These are phyloP conservation scores for Corythucha ciliata DNA, from an alignment of 2,888 invertebrate species.

Conservation along the genomic window DNA sequence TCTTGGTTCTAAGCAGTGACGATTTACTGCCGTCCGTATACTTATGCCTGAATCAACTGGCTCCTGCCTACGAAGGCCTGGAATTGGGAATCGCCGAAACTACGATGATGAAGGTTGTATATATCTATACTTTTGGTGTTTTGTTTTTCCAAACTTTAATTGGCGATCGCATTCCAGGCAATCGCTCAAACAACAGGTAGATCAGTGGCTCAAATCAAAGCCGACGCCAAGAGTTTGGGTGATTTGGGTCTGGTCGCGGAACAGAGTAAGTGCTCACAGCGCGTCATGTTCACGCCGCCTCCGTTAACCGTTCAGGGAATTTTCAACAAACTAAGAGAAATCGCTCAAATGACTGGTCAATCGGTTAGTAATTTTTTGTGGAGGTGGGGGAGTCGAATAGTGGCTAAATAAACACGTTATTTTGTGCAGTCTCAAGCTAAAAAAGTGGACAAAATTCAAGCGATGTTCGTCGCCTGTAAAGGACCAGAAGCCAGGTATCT, in stretches of 20 bases:
- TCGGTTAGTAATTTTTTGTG: conserved; percentile 46
- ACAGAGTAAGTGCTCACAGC: conserved; percentile 70
- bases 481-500: conserved; percentile 80
- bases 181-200: conserved; percentile 84
- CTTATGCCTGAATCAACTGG: conserved; percentile 89
- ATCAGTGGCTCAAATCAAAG: conserved; percentile 67
- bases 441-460: conserved; percentile 85
- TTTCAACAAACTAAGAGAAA: conserved; percentile 72
- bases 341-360: conserved; percentile 75
- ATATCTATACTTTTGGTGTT: neutral
- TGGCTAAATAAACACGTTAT: too few relatives aligned
- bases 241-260: conserved; percentile 90
- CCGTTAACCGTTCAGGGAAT: conserved; percentile 65
- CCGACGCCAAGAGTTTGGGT: conserved; percentile 60
- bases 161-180: conserved; percentile 44
- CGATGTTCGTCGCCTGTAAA: conserved; percentile 84
- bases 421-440: conserved; percentile 58
- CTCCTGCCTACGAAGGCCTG: conserved; percentile 88
- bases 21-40: conserved; percentile 87
- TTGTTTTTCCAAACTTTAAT: neutral
- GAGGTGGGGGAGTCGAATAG: neutral
- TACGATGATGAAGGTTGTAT: conserved; percentile 77
- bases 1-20: conserved; percentile 76
- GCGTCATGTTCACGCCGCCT: conserved; percentile 77
- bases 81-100: conserved; percentile 93